Evolutionary conservation across 2,797 vertebrate genomes (phyloP), one percentile per base, ranked within the genome.

Genomic region (Naso thynnoides): DNA sequence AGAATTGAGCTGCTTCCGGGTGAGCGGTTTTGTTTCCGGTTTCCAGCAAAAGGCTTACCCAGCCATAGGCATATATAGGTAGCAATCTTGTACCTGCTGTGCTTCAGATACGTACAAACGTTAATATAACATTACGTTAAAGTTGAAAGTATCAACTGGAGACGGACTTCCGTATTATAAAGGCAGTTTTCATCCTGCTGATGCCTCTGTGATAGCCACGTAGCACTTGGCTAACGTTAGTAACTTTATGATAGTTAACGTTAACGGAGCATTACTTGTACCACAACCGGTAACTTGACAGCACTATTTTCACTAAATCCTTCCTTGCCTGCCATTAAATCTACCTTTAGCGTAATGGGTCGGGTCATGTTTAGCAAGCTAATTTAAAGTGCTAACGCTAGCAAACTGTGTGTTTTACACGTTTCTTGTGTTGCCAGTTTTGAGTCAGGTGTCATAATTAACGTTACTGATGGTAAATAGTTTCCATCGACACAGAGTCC

Each of bases 1-100:
- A 1, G 1, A 0, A 3, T 8, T 0, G 27, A 58, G 87, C 74
- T 61, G 69, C 81, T 88, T 90, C 90, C 90, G 82, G 88, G 53
- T 10, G 2, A 2, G 21, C 29, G n/a, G 38, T 52, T 56, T 42
- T 5, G 56, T 49, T 59, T 45, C 23, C 21, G 18, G 5, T 18
- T 24, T 36, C 1, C 11, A 8, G 21, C 44, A 9, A 11, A 7
- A 41, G 6, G 10, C 23, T n/a, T n/a, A n/a, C n/a, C n/a, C n/a
- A 8, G 21, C 44, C 13, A 11, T 7, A 41, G 6, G 10, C 23
- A 15, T n/a, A 52, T 62, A 50, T 31, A 76, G 21, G 36, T 15
- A 33, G 33, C 33, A 33, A n/a, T n/a, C 53, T 44, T 27, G 48
- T 3, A 59, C 2, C 5, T 3, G 23, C 1, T n/a, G 15, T 4